phyloP scores from a whole-genome alignment of 2,113 vertebrate genomes.

The Eonycteris spelaea region DNA sequence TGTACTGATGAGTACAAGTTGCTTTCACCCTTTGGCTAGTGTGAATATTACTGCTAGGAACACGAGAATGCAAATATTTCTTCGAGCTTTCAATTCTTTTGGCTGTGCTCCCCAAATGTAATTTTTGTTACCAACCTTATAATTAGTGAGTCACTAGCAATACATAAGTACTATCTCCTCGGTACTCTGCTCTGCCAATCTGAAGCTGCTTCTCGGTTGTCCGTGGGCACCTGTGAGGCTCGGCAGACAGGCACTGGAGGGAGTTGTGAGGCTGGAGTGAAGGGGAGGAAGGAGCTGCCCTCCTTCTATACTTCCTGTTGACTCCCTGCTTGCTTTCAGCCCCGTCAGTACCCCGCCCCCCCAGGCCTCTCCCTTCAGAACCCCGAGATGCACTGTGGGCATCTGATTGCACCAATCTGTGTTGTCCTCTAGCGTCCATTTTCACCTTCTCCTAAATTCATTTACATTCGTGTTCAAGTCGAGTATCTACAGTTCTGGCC shows the following conservation, averaged over 20 bases:
- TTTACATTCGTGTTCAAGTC: neutral
- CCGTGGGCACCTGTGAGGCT: too few species aligned
- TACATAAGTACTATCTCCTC: neutral
- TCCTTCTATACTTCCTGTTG: too few species aligned
- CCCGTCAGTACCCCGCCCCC: neutral
- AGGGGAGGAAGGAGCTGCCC: too few species aligned
- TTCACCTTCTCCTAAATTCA: neutral
- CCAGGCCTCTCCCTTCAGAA: neutral
- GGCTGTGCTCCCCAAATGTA: neutral
- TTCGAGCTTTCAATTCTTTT: neutral
- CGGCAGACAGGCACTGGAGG: neutral
- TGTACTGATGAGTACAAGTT: neutral
- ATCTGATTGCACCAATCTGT: neutral
- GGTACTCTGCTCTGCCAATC: rapidly evolving
- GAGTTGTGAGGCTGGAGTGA: rapidly evolving
- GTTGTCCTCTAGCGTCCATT: neutral
- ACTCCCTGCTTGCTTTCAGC: neutral
- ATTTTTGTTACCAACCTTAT: neutral
- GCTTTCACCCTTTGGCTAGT: neutral
- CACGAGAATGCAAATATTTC: neutral
- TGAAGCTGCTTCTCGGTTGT: neutral
- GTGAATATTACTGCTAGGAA: neutral
- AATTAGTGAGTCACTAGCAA: neutral
- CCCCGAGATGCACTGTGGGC: neutral
- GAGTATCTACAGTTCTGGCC: neutral